These are phyloP conservation scores for Rhaphigaster nebulosa DNA, from an alignment of 2,888 invertebrate species.

Conservation along the genomic window DNA sequence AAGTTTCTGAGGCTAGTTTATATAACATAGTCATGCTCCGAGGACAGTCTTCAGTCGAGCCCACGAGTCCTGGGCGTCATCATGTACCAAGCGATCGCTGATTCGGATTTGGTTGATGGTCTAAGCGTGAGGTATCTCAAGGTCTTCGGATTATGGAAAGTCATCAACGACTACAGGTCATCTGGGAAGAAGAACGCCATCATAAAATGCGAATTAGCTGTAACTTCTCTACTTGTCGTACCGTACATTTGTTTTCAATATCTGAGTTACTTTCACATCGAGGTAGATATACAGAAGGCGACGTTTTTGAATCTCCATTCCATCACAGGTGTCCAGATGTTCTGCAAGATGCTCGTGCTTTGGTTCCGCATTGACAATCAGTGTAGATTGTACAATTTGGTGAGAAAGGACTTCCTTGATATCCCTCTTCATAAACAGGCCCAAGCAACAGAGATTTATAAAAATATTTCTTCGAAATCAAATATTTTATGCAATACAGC, in stretches of 20 bases:
- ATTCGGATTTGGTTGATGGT: background rate
- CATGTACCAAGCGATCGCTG: background rate
- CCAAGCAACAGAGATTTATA: background rate
- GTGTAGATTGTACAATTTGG: background rate
- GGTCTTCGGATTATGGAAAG: background rate
- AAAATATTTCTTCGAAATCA: background rate
- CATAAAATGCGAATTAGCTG: background rate
- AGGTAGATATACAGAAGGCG: background rate
- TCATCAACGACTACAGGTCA: slow-evolving; percentile 19
- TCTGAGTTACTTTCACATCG: background rate
- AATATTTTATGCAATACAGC: background rate
- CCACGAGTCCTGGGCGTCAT: background rate
- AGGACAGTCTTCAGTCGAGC: background rate
- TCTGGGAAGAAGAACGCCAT: background rate
- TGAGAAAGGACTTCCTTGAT: background rate
- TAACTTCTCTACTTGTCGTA: background rate
- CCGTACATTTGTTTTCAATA: background rate
- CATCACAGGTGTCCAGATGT: background rate
- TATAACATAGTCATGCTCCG: background rate
- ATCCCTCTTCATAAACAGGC: background rate
- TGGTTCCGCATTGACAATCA: background rate
- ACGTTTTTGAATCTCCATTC: background rate
- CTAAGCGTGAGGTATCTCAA: background rate
- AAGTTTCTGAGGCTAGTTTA: background rate
- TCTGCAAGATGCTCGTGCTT: background rate